A percentile compares a stretch with the other conserved stretches of the same genome.
These are phyloP conservation scores for Barbus barbus DNA, from an alignment of 2,113 vertebrate genomes.

Conservation along the genomic window DNA sequence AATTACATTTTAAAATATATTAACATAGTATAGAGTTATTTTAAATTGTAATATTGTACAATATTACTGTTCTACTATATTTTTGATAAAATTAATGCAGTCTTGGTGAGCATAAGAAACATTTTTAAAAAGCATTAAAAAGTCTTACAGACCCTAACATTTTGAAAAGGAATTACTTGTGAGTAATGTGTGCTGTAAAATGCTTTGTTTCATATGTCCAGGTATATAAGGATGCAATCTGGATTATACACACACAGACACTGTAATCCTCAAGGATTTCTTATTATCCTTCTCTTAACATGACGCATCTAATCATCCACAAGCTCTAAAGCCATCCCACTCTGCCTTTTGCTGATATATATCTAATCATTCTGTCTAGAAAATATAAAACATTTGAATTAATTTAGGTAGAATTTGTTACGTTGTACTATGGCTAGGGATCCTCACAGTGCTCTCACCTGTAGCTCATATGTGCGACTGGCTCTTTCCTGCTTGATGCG, in stretches of 20 bases:
- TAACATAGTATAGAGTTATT: too few species aligned
- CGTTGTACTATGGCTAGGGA: neutral
- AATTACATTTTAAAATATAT: too few species aligned
- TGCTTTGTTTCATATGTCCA: constrained; percentile 29
- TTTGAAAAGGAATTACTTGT: too few species aligned
- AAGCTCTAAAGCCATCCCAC: neutral
- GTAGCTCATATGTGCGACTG: constrained; percentile 89
- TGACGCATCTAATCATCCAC: neutral
- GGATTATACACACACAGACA: constrained; percentile 9
- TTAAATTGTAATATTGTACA: too few species aligned
- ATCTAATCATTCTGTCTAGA: neutral
- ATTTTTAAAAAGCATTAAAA: too few species aligned
- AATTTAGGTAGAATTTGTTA: neutral
- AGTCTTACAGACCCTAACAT: too few species aligned
- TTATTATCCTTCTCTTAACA: constrained; percentile 4
- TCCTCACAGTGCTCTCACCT: constrained; percentile 68
- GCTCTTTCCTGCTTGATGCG: constrained; percentile 93
- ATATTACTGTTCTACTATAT: too few species aligned
- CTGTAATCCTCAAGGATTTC: constrained; percentile 24
- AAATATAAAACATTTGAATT: neutral
- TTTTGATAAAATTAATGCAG: neutral
- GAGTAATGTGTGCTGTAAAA: neutral
- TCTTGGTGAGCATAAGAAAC: too few species aligned
- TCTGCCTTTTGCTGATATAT: constrained; percentile 11
- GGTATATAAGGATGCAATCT: neutral